Base-by-base conservation (phyloP, 2,888 invertebrate species). In the Eupithecia subumbrata region DNA sequence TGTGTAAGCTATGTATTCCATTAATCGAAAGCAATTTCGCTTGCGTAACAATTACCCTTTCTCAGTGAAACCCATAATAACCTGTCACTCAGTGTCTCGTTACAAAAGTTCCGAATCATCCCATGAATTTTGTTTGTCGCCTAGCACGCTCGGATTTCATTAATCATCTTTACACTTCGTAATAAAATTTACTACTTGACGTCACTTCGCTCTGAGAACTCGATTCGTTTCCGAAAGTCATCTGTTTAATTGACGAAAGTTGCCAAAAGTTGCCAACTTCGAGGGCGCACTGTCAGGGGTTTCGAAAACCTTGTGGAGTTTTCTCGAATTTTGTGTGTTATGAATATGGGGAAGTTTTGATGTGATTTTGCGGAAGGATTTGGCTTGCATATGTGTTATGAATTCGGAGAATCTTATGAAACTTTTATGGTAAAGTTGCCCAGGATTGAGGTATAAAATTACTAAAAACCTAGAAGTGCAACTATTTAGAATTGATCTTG, bases 151-250 rank as follows among this genome's bases (percentile, higher is more conserved):
- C 80, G 82, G 85, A 85, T 87, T 84, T 85, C 85, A 88, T 88
- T 88, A 88, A 88, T 88, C 88, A 88, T 88, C 85, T 85, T 84
- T 84, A 78, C 81, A 73, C 82, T 81, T 82, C 83, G 84, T 88
- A 88, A 88, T 88, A 88, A 88, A 88, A 88, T 88, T 85, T 86
- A 88, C 87, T 88, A 86, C 87, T 88, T 74, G 79, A 85, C 88
- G 87, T 87, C 85, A 85, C 84, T 85, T 80, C 72, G 75, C 77
- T 77, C 75, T 75, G 72, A 74, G 76, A 77, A 72, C 77, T 78
- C 76, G 80, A 80, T 80, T 78, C 79, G 77, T 79, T 80, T 79
- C 75, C 72, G 83, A 87, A 84, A 87, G 87, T 87, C 87, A 87
- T 87, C 85, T 84, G 84, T 87, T 84, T 87, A 87, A 87, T 87